phyloP scores from a whole-genome alignment of 2,797 vertebrate species.

The Crax fasciolata region DNA sequence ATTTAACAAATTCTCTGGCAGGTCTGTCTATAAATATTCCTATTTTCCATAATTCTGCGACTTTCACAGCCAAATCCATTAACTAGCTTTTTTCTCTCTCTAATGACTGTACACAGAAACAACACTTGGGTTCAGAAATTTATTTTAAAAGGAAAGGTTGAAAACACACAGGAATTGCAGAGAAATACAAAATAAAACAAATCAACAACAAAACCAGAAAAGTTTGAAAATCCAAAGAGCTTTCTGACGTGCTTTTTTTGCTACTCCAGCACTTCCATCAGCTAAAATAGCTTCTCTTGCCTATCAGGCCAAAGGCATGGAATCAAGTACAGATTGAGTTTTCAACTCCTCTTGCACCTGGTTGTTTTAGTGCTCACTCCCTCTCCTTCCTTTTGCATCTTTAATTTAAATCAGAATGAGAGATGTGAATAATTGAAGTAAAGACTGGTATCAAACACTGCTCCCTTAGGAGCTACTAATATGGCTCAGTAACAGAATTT shows the following conservation, averaged over 20 bases:
- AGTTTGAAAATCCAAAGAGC: neutral
- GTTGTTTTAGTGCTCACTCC: neutral
- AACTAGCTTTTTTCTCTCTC: neutral
- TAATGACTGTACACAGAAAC: neutral
- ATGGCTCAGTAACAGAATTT: neutral
- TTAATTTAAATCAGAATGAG: constrained; percentile 10
- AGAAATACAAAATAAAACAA: neutral
- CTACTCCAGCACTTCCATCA: neutral
- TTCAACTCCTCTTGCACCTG: neutral
- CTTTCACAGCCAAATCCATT: constrained; percentile 56
- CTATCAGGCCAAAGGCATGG: neutral
- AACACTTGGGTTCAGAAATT: neutral
- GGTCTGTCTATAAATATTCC: constrained; percentile 39
- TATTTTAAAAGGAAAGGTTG: neutral
- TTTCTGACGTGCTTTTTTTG: neutral
- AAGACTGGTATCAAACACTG: neutral
- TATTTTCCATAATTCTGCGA: constrained; percentile 39
- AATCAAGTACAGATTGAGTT: neutral
- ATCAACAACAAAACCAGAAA: neutral
- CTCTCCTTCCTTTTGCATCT: neutral
- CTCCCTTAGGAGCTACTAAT: neutral
- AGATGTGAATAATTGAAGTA: neutral
- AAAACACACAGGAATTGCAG: neutral
- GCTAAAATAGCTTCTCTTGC: neutral
- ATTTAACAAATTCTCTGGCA: constrained; percentile 45